phyloP scores from a whole-genome alignment of 2,113 vertebrate genomes.

The Rhinichthys klamathensis region DNA sequence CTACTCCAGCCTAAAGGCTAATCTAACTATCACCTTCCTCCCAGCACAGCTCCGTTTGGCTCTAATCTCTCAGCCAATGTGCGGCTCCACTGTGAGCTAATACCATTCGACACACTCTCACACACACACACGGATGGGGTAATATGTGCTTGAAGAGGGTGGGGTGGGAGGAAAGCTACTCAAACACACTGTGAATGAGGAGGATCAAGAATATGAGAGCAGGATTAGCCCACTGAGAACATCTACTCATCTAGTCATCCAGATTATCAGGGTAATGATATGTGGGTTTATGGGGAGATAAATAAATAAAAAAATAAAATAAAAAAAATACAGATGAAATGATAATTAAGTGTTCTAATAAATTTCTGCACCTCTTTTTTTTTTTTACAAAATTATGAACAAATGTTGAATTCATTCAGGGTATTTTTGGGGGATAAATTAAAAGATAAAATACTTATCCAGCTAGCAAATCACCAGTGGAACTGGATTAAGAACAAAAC shows the following conservation, averaged over 20 bases:
- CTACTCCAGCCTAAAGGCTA: constrained; percentile 27
- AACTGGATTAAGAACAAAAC: constrained; percentile 1
- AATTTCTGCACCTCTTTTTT: not conserved
- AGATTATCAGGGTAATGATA: constrained; percentile 38
- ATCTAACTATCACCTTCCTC: constrained; percentile 49
- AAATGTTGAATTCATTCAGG: not conserved
- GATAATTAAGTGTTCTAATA: not conserved
- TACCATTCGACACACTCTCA: constrained; percentile 75
- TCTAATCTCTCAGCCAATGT: constrained; percentile 45
- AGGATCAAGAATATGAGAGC: constrained; percentile 32
- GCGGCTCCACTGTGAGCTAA: constrained; percentile 70
- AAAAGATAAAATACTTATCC: constrained; percentile 5
- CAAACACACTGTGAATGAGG: constrained; percentile 30
- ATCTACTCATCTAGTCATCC: constrained; percentile 37
- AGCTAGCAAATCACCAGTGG: not conserved
- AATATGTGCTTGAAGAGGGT: constrained; percentile 27
- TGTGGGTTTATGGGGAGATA: constrained; percentile 29
- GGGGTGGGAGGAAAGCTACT: not conserved
- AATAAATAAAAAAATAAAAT: not conserved
- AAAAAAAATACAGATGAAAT: not conserved
- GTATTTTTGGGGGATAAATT: not conserved
- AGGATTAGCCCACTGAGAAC: constrained; percentile 42
- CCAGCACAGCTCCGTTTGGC: constrained; percentile 46
- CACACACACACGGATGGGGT: constrained; percentile 27
- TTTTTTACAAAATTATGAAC: not conserved